Evolutionary conservation across 2,888 invertebrate genomes (phyloP).

Genomic region (Bellardia pandia): DNA sequence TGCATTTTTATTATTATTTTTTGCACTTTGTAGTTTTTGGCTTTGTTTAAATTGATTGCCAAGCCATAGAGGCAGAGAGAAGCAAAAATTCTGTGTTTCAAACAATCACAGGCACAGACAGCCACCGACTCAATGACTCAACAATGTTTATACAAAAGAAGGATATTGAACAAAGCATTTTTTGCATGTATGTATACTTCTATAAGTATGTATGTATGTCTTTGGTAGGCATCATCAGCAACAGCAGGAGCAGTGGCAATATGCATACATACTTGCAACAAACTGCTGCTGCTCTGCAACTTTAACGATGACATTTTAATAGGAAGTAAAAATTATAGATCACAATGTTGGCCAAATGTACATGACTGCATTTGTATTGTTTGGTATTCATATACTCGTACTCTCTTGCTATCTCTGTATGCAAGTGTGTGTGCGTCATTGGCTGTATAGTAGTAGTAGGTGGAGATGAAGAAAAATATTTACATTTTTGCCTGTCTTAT

Average conservation of each 20-base stretch:
- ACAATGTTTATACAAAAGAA: conserved; percentile 57
- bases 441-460: background rate
- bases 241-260: conserved; percentile 1
- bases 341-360: conserved; percentile 51
- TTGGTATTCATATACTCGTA: background rate
- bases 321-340: conserved; percentile 70
- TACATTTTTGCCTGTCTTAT: conserved; percentile 29
- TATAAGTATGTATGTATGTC: background rate
- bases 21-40: conserved; percentile 50
- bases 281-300: conserved; percentile 36
- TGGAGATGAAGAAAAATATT: background rate
- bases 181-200: background rate
- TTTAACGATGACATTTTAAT: conserved; percentile 72
- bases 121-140: conserved; percentile 21
- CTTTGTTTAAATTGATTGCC: conserved; percentile 67
- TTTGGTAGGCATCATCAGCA: conserved; percentile 24
- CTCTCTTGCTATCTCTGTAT: background rate
- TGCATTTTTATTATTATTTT: background rate
- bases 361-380: conserved; percentile 21
- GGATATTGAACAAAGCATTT: conserved; percentile 36
- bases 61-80: conserved; percentile 21
- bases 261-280: background rate
- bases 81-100: conserved; percentile 1
- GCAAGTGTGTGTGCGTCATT: background rate
- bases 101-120: conserved; percentile 51